Base-by-base conservation (phyloP, 2,888 invertebrate species). In the Diarsia dahlii region DNA sequence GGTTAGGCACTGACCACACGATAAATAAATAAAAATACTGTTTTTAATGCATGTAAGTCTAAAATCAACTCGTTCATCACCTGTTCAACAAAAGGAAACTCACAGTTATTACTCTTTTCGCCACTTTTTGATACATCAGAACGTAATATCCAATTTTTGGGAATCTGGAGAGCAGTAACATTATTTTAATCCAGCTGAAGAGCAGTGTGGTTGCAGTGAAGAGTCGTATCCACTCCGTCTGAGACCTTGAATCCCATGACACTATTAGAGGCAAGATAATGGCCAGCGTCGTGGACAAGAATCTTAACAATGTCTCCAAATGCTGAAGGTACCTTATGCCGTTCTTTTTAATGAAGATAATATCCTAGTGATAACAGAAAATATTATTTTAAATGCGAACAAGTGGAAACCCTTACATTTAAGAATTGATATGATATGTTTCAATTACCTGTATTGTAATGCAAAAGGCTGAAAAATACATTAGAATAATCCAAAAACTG, bases 61-160 rank as follows among this genome's bases (percentile, higher is more conserved):
- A 13, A 48, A 48, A 48, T 12, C 12, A 48, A 48, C 13, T 48
- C 13, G 12, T 54, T 54, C 54, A 54, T 54, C 20, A 5, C n/a
- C 52, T 2, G 10, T n/a, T 10, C 10, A 10, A 28, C 1, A 28
- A 28, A 3, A 15, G 0, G 8, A 28, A 28, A 18, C 81, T 84
- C 89, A 97, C 97, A 92, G 97, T 97, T 6, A 97, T 85, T 48
- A 97, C 96, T 90, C 97, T 97, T 3, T 91, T 90, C 1, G 97
- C 96, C 0, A 97, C 97, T 84, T 96, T 96, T 39, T 95, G 95
- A 89, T 97, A 97, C 97, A 97, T 97, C 2, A 97, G 93, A 1
- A 97, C 97, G 87, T 97, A 97, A 83, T 96, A 97, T 2, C 97
- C 97, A 93, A 96, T 96, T 63, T 94, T 94, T 5, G 97, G 97